phyloP scores from a whole-genome alignment of 2,888 invertebrate genomes.

The Andrena fulva region DNA sequence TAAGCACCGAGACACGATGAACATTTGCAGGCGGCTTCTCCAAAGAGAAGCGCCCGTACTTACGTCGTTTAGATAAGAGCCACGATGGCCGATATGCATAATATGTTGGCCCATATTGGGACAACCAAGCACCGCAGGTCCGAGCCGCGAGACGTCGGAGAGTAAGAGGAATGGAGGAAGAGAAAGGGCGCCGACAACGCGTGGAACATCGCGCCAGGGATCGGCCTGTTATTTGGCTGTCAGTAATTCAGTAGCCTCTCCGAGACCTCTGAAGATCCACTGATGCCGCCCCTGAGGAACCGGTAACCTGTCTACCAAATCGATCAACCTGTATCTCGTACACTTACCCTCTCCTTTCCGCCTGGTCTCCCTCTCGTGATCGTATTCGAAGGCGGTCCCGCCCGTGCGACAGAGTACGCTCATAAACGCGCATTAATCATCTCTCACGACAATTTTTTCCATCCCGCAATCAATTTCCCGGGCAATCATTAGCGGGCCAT shows the following conservation, averaged over 20 bases:
- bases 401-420: slow-evolving; percentile 14
- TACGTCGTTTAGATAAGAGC: slow-evolving; percentile 77
- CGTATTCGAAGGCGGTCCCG: slow-evolving; percentile 14
- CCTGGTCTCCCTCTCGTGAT: slow-evolving; percentile 35
- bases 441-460: neutral
- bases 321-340: slow-evolving; percentile 69
- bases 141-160: slow-evolving; percentile 55
- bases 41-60: slow-evolving; percentile 71
- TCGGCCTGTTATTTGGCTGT: slow-evolving; percentile 80
- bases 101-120: slow-evolving; percentile 77
- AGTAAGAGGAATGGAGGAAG: slow-evolving; percentile 62
- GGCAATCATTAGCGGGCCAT: slow-evolving; percentile 21
- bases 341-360: slow-evolving; percentile 39
- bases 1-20: slow-evolving; percentile 63
- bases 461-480: slow-evolving; percentile 6
- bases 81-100: slow-evolving; percentile 77
- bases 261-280: slow-evolving; percentile 71
- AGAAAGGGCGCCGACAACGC: slow-evolving; percentile 73
- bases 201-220: slow-evolving; percentile 74
- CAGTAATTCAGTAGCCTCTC: slow-evolving; percentile 79
- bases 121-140: slow-evolving; percentile 62
- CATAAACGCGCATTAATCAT: slow-evolving; percentile 26
- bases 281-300: slow-evolving; percentile 68
- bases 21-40: slow-evolving; percentile 75
- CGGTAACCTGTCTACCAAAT: slow-evolving; percentile 72